Conservation (phyloP, 2,888 invertebrate species). For the Leptopilina syphax region DNA sequence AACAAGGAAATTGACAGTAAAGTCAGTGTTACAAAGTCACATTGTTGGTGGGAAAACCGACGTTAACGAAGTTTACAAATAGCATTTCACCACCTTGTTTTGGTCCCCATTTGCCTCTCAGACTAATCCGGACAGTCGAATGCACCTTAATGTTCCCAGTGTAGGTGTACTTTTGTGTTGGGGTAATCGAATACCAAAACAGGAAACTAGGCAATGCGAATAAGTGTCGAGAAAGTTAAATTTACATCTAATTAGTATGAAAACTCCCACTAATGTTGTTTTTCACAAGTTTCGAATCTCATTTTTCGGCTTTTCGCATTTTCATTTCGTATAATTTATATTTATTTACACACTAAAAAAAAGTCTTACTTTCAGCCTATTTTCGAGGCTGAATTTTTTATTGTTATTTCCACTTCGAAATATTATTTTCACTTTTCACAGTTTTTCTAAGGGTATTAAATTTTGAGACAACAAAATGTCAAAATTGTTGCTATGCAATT, state of each 20-base stretch:
- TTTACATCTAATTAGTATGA: constrained; percentile 16
- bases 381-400: no score
- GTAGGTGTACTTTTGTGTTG: constrained; percentile 6
- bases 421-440: no score
- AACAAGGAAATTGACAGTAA: not conserved
- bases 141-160: constrained; percentile 21
- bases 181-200: constrained; percentile 32
- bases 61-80: constrained; percentile 23
- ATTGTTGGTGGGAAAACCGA: constrained; percentile 13
- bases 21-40: not conserved
- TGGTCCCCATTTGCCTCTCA: constrained; percentile 16
- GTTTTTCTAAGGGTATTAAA: no score
- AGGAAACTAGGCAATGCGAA: constrained; percentile 18
- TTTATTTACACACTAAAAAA: no score
- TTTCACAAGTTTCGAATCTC: not conserved
- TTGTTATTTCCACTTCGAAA: no score
- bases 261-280: not conserved
- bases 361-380: no score
- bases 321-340: no score
- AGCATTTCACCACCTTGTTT: constrained; percentile 31
- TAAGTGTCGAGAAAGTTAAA: constrained; percentile 27
- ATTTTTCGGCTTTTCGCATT: not conserved
- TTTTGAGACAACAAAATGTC: no score
- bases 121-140: constrained; percentile 20
- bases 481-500: no score